A percentile compares a stretch with the other conserved stretches of the same genome.
phyloP scores from a whole-genome alignment of 2,888 invertebrate genomes.

The Drosophila yooni region DNA sequence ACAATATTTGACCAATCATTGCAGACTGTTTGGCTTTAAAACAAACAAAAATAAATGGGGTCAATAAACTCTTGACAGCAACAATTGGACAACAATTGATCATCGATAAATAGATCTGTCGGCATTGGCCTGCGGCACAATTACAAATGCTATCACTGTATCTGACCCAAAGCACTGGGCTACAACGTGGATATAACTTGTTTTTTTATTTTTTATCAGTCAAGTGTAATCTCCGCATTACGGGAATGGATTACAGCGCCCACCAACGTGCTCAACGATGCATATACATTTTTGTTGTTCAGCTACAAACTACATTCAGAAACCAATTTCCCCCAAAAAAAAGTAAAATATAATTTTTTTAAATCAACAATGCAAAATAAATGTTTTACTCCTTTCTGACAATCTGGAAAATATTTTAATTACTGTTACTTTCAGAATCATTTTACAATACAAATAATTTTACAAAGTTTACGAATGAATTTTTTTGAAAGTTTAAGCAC shows the following conservation, averaged over 20 bases:
- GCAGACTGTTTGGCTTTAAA: constrained; percentile 30
- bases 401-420: not conserved
- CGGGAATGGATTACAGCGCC: constrained; percentile 13
- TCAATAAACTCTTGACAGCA: constrained; percentile 63
- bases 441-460: too few relatives aligned
- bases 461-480: not conserved
- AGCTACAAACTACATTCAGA: not conserved
- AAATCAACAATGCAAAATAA: not conserved
- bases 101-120: constrained; percentile 36
- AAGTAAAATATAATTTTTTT: not conserved
- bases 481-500: not conserved
- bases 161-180: constrained; percentile 10
- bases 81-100: constrained; percentile 48
- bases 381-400: not conserved
- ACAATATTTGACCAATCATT: constrained; percentile 51
- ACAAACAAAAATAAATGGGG: constrained; percentile 32
- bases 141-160: constrained; percentile 24
- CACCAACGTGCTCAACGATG: constrained; percentile 60
- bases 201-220: constrained; percentile 51
- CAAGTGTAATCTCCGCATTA: constrained; percentile 35
- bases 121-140: constrained; percentile 45
- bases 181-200: constrained; percentile 13
- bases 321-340: not conserved
- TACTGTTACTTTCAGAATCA: not conserved
- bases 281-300: constrained; percentile 59